Percentiles rank a stretch among this genome's conserved stretches.
Conservation (phyloP, 2,797 vertebrate species). For the Coregonus suidteri region DNA sequence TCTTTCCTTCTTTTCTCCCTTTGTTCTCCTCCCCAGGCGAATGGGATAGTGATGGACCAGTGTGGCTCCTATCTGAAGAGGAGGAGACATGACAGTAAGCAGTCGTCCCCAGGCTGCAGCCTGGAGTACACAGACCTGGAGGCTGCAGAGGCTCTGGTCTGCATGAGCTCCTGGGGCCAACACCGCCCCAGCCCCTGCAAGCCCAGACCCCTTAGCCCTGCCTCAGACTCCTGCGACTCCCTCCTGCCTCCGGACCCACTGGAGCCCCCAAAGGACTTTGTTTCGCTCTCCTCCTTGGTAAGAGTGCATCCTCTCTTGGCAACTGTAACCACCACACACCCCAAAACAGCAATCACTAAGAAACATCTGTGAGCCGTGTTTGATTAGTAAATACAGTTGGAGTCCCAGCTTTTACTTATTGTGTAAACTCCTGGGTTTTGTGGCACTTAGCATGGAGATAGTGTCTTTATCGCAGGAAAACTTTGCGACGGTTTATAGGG, state of each 20-base stretch:
- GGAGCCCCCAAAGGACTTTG: slow-evolving; percentile 83
- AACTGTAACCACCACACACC: not conserved
- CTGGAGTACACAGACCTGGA: slow-evolving; percentile 95
- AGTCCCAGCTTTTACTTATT: slow-evolving; percentile 1
- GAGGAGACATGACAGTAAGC: slow-evolving; percentile 86
- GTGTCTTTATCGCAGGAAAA: slow-evolving; percentile 27
- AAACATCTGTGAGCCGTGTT: slow-evolving; percentile 19
- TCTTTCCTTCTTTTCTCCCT: slow-evolving; percentile 6
- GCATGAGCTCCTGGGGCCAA: slow-evolving; percentile 96
- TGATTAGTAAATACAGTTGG: slow-evolving; percentile 40
- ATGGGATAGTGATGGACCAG: slow-evolving; percentile 80
- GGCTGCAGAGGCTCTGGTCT: slow-evolving; percentile 92
- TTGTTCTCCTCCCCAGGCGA: slow-evolving; percentile 71
- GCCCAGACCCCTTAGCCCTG: slow-evolving; percentile 91
- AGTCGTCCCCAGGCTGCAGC: slow-evolving; percentile 73
- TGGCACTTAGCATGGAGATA: not conserved
- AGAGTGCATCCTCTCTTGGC: slow-evolving; percentile 52
- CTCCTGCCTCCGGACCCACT: slow-evolving; percentile 73
- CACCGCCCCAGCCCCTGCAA: slow-evolving; percentile 67
- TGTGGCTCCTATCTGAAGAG: slow-evolving; percentile 82
- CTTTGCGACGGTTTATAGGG: slow-evolving; percentile 37
- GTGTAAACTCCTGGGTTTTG: slow-evolving; percentile 11
- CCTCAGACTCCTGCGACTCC: slow-evolving; percentile 92
- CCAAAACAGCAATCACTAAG: not conserved
- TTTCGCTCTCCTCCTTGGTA: slow-evolving; percentile 91